A percentile compares a stretch with the other conserved stretches of the same genome.
Conservation (phyloP, 2,113 vertebrate genomes). For the Carassius gibelio region DNA sequence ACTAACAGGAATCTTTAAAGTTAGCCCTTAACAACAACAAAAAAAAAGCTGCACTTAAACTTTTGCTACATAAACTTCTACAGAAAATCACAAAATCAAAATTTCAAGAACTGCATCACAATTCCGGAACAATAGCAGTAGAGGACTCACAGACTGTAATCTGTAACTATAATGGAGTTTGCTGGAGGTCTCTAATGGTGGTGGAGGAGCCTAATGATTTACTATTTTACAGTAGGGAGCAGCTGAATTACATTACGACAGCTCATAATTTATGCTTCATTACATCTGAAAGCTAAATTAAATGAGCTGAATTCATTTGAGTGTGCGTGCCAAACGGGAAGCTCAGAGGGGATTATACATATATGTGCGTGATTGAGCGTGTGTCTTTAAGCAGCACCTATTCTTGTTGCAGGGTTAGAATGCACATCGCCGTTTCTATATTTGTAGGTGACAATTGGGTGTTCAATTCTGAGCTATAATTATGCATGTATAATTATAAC, state of each 20-base stretch:
- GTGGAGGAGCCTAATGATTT: constrained; percentile 22
- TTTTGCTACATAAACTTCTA: not conserved
- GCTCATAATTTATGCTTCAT: constrained; percentile 37
- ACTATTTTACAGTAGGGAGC: constrained; percentile 25
- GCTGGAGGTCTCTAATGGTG: constrained; percentile 28
- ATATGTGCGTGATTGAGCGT: constrained; percentile 3
- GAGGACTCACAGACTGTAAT: not conserved
- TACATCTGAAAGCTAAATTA: constrained; percentile 30
- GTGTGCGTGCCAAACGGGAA: not conserved
- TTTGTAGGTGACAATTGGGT: constrained; percentile 48
- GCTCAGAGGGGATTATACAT: constrained; percentile 3
- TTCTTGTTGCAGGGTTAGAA: constrained; percentile 41
- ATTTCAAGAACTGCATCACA: not conserved
- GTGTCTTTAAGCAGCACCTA: constrained; percentile 15
- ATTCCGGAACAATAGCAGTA: not conserved
- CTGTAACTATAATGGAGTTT: constrained; percentile 2
- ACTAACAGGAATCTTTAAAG: not conserved
- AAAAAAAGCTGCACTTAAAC: not conserved
- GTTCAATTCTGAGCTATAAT: constrained; percentile 16
- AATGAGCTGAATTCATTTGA: constrained; percentile 25
- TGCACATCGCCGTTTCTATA: constrained; percentile 37
- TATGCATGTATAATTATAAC: constrained; percentile 24
- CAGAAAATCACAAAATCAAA: not conserved
- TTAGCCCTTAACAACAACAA: not conserved
- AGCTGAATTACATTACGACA: constrained; percentile 8